Percentiles rank a stretch among this genome's conserved stretches.
phyloP scores from a whole-genome alignment of 2,113 vertebrate species.

The Rousettus leschenaultii region DNA sequence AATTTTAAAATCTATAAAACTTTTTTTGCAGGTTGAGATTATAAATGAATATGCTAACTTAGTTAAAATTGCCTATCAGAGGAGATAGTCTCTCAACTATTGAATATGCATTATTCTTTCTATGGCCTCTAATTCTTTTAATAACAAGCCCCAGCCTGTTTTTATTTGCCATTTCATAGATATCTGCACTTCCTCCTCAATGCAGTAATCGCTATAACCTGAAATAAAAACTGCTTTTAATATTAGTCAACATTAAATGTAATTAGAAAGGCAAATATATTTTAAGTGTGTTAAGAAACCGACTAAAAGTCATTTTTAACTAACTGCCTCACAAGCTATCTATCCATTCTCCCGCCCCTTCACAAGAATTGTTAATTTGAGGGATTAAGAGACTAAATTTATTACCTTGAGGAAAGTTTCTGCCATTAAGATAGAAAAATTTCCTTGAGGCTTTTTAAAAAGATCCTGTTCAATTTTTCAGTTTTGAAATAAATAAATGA shows the following conservation, averaged over 20 bases:
- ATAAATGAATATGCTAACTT: not conserved
- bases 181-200: not conserved
- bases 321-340: not conserved
- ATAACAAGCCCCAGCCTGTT: not conserved
- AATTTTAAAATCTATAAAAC: not conserved
- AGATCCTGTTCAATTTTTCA: not conserved
- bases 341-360: not conserved
- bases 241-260: not conserved
- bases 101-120: not conserved
- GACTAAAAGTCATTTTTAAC: not conserved
- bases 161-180: not conserved
- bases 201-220: not conserved
- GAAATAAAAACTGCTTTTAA: conserved; percentile 16
- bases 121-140: not conserved
- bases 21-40: not conserved
- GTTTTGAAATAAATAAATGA: not conserved
- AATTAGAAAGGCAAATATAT: conserved; percentile 17
- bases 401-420: not conserved
- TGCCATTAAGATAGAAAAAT: conserved; percentile 14
- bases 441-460: not conserved
- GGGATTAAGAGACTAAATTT: not conserved
- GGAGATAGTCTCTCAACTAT: not conserved
- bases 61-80: not conserved
- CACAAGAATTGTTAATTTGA: not conserved
- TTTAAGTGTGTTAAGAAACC: not conserved